These are phyloP conservation scores for Tragelaphus eurycerus DNA, from an alignment of 2,797 vertebrate species.

Conservation along the genomic window DNA sequence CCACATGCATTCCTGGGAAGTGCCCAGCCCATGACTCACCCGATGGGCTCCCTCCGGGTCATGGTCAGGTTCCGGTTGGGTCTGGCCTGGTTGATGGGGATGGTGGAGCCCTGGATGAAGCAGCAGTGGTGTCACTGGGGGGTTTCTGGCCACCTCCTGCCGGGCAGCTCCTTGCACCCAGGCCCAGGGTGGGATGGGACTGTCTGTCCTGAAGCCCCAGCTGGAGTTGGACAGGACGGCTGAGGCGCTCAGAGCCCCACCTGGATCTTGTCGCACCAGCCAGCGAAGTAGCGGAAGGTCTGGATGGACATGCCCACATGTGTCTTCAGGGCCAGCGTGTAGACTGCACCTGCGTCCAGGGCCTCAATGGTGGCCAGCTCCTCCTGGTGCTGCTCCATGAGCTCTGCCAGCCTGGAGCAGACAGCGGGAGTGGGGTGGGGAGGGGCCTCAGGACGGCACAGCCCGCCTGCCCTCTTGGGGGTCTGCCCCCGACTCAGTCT, in stretches of 20 bases:
- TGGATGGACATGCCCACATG: conserved; percentile 95
- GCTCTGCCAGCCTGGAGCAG: conserved; percentile 86
- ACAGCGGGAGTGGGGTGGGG: neutral
- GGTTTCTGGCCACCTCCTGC: rapidly evolving
- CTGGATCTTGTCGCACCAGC: conserved; percentile 96
- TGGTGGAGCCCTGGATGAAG: conserved; percentile 86
- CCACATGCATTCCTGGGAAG: rapidly evolving
- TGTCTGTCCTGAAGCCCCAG: neutral
- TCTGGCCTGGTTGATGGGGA: conserved; percentile 84
- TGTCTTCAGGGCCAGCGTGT: conserved; percentile 93
- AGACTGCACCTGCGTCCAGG: conserved; percentile 91
- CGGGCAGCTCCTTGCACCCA: neutral
- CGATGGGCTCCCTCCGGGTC: conserved; percentile 90
- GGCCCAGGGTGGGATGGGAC: neutral
- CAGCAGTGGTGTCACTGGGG: neutral
- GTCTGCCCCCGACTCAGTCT: conserved; percentile 79
- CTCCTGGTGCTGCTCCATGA: conserved; percentile 92
- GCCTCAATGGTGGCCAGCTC: conserved; percentile 92
- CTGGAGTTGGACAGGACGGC: neutral
- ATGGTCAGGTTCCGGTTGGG: conserved; percentile 91
- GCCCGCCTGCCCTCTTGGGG: neutral
- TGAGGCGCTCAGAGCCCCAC: conserved; percentile 72
- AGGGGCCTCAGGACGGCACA: neutral
- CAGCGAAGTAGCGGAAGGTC: conserved; percentile 93
- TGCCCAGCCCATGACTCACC: conserved; percentile 80